Evolutionary conservation across 2,888 invertebrate genomes (phyloP).

Genomic region (Lithodes maja): DNA sequence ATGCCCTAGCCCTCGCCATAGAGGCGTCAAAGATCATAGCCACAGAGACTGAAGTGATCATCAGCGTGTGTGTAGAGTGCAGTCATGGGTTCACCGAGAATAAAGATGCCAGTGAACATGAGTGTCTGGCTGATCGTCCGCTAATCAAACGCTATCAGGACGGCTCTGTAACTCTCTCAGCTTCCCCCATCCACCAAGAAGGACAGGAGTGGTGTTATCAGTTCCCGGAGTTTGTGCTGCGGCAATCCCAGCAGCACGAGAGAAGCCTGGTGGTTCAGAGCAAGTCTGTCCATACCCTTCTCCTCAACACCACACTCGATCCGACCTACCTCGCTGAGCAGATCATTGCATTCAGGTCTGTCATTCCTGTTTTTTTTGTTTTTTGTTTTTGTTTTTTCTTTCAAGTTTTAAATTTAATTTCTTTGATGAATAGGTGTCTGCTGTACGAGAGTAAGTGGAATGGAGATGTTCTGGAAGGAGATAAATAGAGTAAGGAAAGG

Average conservation of each 20-base stretch:
- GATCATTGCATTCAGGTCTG: slow-evolving; percentile 52
- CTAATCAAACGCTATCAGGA: slow-evolving; percentile 30
- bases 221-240: slow-evolving; percentile 48
- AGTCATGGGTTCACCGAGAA: slow-evolving; percentile 46
- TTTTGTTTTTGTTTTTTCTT: too few species aligned
- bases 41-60: slow-evolving; percentile 42
- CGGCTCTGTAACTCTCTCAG: slow-evolving; percentile 37
- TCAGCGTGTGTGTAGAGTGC: slow-evolving; percentile 49
- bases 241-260: not conserved
- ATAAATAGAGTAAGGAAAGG: too few species aligned
- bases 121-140: slow-evolving; percentile 30
- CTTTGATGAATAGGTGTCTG: too few species aligned
- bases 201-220: slow-evolving; percentile 7
- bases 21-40: slow-evolving; percentile 44
- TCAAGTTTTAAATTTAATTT: too few species aligned
- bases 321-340: slow-evolving; percentile 42
- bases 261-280: slow-evolving; percentile 34
- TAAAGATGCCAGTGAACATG: slow-evolving; percentile 28
- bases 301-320: slow-evolving; percentile 29
- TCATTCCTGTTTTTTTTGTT: not conserved
- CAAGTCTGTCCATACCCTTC: slow-evolving; percentile 27
- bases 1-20: slow-evolving; percentile 52
- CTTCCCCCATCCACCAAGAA: not conserved
- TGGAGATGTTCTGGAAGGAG: too few species aligned
- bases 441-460: too few species aligned